A percentile compares a stretch with the other conserved stretches of the same genome.
Evolutionary conservation across 2,797 vertebrate genomes (phyloP).

Genomic region (Sylvilagus floridanus): DNA sequence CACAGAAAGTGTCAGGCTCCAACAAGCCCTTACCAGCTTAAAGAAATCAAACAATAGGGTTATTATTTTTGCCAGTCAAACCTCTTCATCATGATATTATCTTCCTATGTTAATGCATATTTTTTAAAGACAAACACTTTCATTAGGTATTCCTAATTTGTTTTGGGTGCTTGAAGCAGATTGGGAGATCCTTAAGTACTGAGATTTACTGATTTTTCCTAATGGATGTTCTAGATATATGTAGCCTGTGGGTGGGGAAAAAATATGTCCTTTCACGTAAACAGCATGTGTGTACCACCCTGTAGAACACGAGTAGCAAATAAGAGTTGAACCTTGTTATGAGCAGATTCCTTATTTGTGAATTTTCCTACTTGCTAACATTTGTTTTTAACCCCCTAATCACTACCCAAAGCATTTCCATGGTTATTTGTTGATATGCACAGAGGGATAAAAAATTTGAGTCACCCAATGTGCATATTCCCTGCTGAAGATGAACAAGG

Average conservation of each 20-base stretch:
- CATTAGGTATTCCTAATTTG: not conserved
- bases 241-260: not conserved
- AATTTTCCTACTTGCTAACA: conserved; percentile 21
- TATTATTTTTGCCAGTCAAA: conserved; percentile 39
- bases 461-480: not conserved
- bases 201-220: not conserved
- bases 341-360: not conserved
- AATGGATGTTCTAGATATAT: not conserved
- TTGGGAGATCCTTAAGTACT: conserved; percentile 6
- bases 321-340: not conserved
- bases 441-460: not conserved
- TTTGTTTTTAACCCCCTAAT: not conserved
- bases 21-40: conserved; percentile 50
- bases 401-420: not conserved
- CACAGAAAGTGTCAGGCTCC: conserved; percentile 8
- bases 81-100: conserved; percentile 42
- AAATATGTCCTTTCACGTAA: not conserved
- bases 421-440: not conserved
- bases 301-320: not conserved
- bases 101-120: not conserved
- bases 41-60: conserved; percentile 57
- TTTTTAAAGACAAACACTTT: conserved; percentile 53
- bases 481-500: not conserved
- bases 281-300: not conserved
- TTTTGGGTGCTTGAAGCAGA: not conserved